Percentiles rank a stretch among this genome's conserved stretches.
phyloP scores from a whole-genome alignment of 2,888 invertebrate species.

The Pachycephus smyrnensis region DNA sequence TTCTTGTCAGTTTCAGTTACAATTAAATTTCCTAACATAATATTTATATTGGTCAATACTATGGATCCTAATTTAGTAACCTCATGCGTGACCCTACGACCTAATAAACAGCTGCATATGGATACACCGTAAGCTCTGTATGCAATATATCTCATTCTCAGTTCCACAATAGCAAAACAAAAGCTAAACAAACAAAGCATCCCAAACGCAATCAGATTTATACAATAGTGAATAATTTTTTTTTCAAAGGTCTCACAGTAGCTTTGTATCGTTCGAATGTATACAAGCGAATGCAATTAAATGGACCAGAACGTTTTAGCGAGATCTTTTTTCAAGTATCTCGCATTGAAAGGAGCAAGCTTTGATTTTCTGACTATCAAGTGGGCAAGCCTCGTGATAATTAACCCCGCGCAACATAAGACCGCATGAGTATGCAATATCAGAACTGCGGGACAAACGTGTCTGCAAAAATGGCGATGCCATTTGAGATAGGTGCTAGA shows the following conservation, averaged over 20 bases:
- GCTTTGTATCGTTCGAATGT: neutral
- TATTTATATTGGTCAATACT: neutral
- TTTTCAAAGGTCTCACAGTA: neutral
- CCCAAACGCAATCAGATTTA: neutral
- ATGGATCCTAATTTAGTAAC: neutral
- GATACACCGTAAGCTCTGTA: neutral
- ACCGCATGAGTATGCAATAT: conserved; percentile 40
- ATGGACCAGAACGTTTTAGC: neutral
- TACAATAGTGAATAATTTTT: neutral
- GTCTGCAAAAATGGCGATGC: conserved; percentile 55
- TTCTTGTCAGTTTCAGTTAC: neutral
- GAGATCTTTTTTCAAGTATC: neutral
- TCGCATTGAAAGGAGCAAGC: neutral
- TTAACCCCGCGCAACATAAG: conserved; percentile 18
- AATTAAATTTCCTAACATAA: neutral
- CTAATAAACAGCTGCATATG: neutral
- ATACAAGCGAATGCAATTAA: neutral
- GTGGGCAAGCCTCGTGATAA: neutral
- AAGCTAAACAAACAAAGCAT: neutral
- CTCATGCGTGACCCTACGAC: neutral
- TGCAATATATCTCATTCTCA: neutral
- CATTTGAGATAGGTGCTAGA: conserved; percentile 45
- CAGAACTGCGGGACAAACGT: conserved; percentile 37
- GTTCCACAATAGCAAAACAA: neutral
- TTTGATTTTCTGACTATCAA: neutral